Conservation (phyloP, 1,140 invertebrate genomes). For the Zaprionus lachaisei region DNA sequence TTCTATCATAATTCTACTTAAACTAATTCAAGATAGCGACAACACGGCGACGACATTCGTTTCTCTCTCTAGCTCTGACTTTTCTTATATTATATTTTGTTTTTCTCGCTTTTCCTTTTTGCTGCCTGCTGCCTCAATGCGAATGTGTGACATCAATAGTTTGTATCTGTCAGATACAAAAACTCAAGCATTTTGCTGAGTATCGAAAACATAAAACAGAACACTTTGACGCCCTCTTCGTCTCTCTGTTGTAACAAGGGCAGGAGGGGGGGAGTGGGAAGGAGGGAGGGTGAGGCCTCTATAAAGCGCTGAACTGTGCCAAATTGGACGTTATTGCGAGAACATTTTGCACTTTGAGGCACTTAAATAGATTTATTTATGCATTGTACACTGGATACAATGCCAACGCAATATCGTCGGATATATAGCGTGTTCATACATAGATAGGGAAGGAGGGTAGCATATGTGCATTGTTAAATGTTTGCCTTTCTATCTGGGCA, state of each 20-base stretch:
- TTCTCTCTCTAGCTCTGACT: not conserved
- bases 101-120: constrained; percentile 8
- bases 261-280: not conserved
- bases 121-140: not conserved
- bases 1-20: not conserved
- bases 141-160: constrained; percentile 3
- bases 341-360: constrained; percentile 46
- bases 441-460: not conserved
- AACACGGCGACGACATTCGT: constrained; percentile 1
- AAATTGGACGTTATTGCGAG: constrained; percentile 74
- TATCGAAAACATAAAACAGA: constrained; percentile 52
- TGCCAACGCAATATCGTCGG: not conserved
- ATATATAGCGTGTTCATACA: not conserved
- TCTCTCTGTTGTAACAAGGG: not conserved
- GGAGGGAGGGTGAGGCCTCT: constrained; percentile 2
- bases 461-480: not conserved
- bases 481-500: constrained; percentile 1
- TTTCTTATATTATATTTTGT: not conserved
- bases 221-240: not conserved
- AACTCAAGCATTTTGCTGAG: constrained; percentile 55
- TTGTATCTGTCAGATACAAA: constrained; percentile 19
- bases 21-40: not conserved
- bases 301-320: constrained; percentile 75
- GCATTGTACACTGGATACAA: constrained; percentile 32
- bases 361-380: constrained; percentile 47